Base-by-base conservation (phyloP, 2,888 invertebrate genomes). In the Thera britannica region DNA sequence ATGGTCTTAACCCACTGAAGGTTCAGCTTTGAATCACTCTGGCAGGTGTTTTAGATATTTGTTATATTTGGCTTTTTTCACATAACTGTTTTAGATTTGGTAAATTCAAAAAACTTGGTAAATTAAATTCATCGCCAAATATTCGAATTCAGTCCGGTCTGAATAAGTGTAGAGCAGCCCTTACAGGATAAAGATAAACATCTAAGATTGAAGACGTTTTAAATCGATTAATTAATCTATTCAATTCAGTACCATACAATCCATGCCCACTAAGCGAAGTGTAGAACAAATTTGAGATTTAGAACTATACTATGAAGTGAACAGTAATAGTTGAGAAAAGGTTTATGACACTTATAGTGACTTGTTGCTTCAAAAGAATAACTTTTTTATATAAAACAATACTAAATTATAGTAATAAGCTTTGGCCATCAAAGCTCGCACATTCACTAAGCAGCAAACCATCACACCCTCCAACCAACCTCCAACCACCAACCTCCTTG, bases 331-430 rank as follows among this genome's bases (percentile, higher is more conserved):
- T 23, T 51, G 65, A 65, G 57, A 60, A 62, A 48, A 63, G 58
- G 56, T 77, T 51, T 62, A 89, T 87, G 86, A 89, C 90, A 89
- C 88, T 89, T 86, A 83, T 75, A 90, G 90, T 90, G 88, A 88
- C 83, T 83, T 84, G 74, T 82, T 84, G 54, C 48, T 84, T 85
- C 83, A 80, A 81, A 78, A 76, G 82, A 80, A 79, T 77, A 75
- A 75, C 74, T 70, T 73, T 69, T 73, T 77, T 72, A 76, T 73
- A 52, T 68, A 75, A 75, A 75, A 74, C 69, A 73, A 76, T 72
- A 74, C 72, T 69, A 73, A 74, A 75, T 75, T 69, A 76, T 70
- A 79, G 78, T 52, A 62, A 75, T 73, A 80, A 86, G 84, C 85
- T 84, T 86, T 84, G 84, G 84, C 83, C 80, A 72, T 79, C 83